Evolutionary conservation across 2,797 vertebrate species (phyloP).

Genomic region (Catamblyrhynchus diadema): DNA sequence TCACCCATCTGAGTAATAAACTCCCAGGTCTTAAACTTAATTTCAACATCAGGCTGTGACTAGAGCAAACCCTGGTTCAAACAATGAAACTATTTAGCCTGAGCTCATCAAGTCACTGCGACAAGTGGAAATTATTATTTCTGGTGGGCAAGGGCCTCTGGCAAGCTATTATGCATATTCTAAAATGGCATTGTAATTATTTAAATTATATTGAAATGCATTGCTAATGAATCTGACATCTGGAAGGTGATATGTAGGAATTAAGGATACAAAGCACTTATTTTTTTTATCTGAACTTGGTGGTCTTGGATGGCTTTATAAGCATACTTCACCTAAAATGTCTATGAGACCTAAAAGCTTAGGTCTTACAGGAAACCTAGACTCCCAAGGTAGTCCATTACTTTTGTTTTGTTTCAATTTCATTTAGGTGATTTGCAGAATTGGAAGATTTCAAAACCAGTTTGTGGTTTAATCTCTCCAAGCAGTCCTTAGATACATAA

Average conservation of each 20-base stretch:
- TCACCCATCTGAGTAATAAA: conserved; percentile 26
- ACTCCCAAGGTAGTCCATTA: neutral
- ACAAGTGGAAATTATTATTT: conserved; percentile 31
- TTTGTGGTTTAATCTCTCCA: neutral
- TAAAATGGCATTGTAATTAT: conserved; percentile 44
- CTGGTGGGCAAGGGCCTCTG: neutral
- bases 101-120: neutral
- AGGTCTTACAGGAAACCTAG: neutral
- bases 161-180: conserved; percentile 21
- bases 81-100: neutral
- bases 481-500: neutral
- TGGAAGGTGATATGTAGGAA: conserved; percentile 11
- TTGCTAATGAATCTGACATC: conserved; percentile 35
- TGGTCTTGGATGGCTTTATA: neutral
- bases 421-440: neutral
- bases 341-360: neutral
- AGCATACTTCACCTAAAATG: neutral
- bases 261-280: neutral
- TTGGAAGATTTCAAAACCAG: neutral
- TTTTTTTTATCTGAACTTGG: neutral
- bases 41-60: neutral
- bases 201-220: conserved; percentile 24
- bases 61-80: conserved; percentile 1
- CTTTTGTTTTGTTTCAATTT: neutral
- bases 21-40: conserved; percentile 25